Base-by-base conservation (phyloP, 2,888 invertebrate genomes). In the Clivina fossor region DNA sequence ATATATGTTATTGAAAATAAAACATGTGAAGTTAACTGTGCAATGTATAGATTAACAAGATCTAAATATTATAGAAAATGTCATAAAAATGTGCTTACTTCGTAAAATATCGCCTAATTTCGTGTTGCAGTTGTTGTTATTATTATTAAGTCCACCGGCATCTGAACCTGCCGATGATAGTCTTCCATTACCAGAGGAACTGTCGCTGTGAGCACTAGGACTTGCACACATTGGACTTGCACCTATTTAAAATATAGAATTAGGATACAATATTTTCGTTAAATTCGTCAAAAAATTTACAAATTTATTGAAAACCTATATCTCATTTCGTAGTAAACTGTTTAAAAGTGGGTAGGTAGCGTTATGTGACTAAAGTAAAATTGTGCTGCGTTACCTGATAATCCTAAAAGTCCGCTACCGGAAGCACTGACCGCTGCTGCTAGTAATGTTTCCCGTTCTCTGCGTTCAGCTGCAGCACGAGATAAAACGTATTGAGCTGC, bases 401-500 rank as follows among this genome's bases (percentile, higher is more conserved):
- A 65, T 63, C 80, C 80, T 4, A 83, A 73, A 2, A 84, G 75
- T 2, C 84, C 83, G 4, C 83, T 80, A 13, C 84, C 82, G 5
- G 82, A 81, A 1, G 82, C 83, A n/a, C 80, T 79, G 11, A 71
- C 75, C 40, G 80, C 86, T 0, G 83, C 86, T 5, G 85, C 80
- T 49, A 93, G 77, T 49, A 88, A 76, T 28, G 79, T 81, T 69
- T 93, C 93, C 40, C 93, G 77, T 69, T 93, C 93, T 61, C 93
- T 80, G 64, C 93, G 81, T 69, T 93, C 93, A 11, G 93, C 93
- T 4, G 93, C 93, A 5, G 93, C 94, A 64, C 93, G 78, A 54
- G 90, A 90, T 26, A 94, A 78, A 35, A 94, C 93, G 75, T 93
- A 94, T 71, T 94, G 94, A 20, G 94, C 93, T 32, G 93, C 93